Base-by-base conservation (phyloP, 2,888 invertebrate species). In the Dexiosoma caninum region DNA sequence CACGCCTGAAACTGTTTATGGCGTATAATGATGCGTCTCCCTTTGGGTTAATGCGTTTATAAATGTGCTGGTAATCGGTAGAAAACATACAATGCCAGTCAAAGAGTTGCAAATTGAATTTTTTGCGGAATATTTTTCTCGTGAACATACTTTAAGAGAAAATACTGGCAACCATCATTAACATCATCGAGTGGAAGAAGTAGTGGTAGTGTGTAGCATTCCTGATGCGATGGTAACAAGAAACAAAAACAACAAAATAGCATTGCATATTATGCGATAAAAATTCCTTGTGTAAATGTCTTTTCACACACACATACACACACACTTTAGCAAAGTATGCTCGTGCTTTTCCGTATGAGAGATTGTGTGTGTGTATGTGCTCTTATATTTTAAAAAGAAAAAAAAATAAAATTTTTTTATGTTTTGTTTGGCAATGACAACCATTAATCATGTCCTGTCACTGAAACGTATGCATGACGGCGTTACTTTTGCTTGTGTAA, bases 401-500 rank as follows among this genome's bases (percentile, higher is more conserved):
- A 71, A 64, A 74, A 77, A 81, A 81, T 69, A 69, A 81, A 80
- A n/a, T n/a, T 82, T 82, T 82, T 78, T 83, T 82, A 76, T 83
- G 79, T 82, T 84, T 84, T 83, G 76, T 82, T 83, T 85, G 85
- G 85, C 87, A 89, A 87, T 90, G 90, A 90, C 90, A 90, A 89
- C 90, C 90, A 90, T 90, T 90, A 90, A 90, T 90, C 90, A 90
- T 90, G 88, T 87, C 86, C 90, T 90, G 90, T 89, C 90, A 90
- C 85, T 85, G 84, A 85, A 86, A 86, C 85, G 83, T 86, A 86
- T 86, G 86, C 86, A 86, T 85, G 86, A 84, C 77, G 78, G 79
- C 82, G 76, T 77, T 76, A 85, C 82, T 83, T 84, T 84, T 81
- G 83, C 75, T 62, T n/a, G 6, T 46, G 27, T 23, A 23, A 57